Evolutionary conservation across 2,888 invertebrate species (phyloP).

Genomic region (Corythucha ciliata): DNA sequence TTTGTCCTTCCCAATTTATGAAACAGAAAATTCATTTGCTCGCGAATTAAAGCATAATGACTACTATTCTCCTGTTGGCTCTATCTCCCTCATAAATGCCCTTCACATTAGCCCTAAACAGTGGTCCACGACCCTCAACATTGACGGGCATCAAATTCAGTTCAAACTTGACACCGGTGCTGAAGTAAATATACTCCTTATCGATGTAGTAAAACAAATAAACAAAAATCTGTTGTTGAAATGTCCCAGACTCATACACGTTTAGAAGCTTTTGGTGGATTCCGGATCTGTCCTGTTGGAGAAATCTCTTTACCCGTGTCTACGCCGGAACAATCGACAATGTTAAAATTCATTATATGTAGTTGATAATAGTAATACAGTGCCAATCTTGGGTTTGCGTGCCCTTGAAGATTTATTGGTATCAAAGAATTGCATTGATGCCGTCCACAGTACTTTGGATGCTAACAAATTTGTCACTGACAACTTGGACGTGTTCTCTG

Average conservation of each 20-base stretch:
- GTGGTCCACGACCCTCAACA: too few species aligned
- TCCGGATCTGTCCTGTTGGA: background rate
- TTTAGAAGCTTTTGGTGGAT: background rate
- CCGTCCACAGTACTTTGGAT: background rate
- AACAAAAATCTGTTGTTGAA: background rate
- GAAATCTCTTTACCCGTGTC: too few species aligned
- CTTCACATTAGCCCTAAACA: too few species aligned
- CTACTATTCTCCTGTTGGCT: too few species aligned
- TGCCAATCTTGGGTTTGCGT: constrained; percentile 3
- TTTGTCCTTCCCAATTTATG: too few species aligned
- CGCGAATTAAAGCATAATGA: too few species aligned
- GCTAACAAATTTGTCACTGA: background rate
- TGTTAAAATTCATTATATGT: constrained; percentile 4
- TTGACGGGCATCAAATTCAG: too few species aligned
- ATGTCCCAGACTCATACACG: background rate
- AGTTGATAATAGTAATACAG: constrained; percentile 2
- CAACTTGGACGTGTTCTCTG: constrained; percentile 5
- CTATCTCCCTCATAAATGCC: too few species aligned
- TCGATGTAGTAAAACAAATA: background rate
- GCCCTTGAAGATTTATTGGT: background rate
- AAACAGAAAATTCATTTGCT: too few species aligned
- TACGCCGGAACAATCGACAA: background rate
- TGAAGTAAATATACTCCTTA: constrained; percentile 5
- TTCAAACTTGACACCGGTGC: constrained; percentile 9
- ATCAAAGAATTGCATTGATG: background rate